These are phyloP conservation scores for Xylocampa areola DNA, from an alignment of 2,888 invertebrate genomes.

Conservation along the genomic window DNA sequence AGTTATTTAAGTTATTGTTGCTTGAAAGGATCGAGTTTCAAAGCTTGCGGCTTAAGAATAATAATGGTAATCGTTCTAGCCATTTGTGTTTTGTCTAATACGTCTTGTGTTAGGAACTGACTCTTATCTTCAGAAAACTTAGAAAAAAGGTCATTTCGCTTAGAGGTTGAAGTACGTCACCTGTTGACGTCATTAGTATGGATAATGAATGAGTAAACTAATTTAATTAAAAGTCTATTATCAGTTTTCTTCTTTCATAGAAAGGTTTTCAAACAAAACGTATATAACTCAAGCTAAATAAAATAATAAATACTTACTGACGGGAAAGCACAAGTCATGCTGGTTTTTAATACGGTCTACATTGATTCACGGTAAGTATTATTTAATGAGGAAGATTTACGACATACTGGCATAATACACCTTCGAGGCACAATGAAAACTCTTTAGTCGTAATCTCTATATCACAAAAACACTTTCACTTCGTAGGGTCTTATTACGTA, in stretches of 20 bases:
- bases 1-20: conserved; percentile 36
- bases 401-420: conserved; percentile 20
- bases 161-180: too few relatives aligned
- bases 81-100: conserved; percentile 41
- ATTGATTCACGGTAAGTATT: neutral
- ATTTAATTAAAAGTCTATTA: too few relatives aligned
- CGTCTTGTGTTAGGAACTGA: conserved; percentile 11
- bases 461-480: conserved; percentile 52
- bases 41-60: conserved; percentile 47
- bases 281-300: too few relatives aligned
- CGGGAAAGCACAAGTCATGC: too few relatives aligned
- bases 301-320: too few relatives aligned
- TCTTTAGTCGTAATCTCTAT: conserved; percentile 25
- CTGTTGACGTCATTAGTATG: too few relatives aligned
- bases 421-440: conserved; percentile 32
- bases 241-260: too few relatives aligned
- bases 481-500: conserved; percentile 48
- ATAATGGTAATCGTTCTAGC: conserved; percentile 48
- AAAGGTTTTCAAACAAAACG: too few relatives aligned
- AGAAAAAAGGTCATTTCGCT: too few relatives aligned
- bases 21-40: conserved; percentile 49
- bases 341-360: too few relatives aligned
- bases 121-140: too few relatives aligned
- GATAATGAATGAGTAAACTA: too few relatives aligned
- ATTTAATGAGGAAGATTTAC: conserved; percentile 3